Conservation (phyloP, 2,797 vertebrate genomes). For the Megalops cyprinoides region DNA sequence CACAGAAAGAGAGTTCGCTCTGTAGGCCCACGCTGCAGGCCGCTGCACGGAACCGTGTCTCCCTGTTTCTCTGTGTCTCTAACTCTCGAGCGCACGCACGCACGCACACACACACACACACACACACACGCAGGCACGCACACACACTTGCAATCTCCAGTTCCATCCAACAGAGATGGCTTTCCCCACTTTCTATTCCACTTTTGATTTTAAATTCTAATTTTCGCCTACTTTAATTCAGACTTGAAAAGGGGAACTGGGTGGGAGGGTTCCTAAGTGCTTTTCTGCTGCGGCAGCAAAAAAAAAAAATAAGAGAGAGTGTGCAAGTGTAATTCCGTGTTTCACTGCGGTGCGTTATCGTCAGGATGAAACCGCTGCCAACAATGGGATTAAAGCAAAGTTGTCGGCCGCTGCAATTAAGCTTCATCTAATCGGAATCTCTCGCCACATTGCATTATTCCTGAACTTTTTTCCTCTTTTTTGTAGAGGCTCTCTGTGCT, state of each 20-base stretch:
- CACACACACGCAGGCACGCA: no score
- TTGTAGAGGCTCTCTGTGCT: neutral
- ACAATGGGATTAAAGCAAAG: constrained; percentile 73
- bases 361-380: constrained; percentile 65
- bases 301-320: constrained; percentile 15
- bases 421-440: constrained; percentile 66
- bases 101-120: no score
- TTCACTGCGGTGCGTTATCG: constrained; percentile 70
- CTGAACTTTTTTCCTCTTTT: neutral
- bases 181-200: constrained; percentile 1
- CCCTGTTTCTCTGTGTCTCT: no score
- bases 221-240: constrained; percentile 24
- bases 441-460: constrained; percentile 13
- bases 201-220: constrained; percentile 43
- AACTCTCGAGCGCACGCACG: no score
- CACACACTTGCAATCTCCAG: no score
- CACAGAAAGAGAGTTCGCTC: no score
- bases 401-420: constrained; percentile 75
- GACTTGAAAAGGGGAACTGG: neutral
- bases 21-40: no score
- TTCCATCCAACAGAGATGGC: no score
- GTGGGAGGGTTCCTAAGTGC: neutral
- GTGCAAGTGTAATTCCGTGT: constrained; percentile 56
- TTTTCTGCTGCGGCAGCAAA: constrained; percentile 22
- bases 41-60: no score